Percentiles rank a stretch among this genome's conserved stretches.
These are phyloP conservation scores for Drosophila truncata DNA, from an alignment of 1,140 invertebrate genomes.

Conservation along the genomic window DNA sequence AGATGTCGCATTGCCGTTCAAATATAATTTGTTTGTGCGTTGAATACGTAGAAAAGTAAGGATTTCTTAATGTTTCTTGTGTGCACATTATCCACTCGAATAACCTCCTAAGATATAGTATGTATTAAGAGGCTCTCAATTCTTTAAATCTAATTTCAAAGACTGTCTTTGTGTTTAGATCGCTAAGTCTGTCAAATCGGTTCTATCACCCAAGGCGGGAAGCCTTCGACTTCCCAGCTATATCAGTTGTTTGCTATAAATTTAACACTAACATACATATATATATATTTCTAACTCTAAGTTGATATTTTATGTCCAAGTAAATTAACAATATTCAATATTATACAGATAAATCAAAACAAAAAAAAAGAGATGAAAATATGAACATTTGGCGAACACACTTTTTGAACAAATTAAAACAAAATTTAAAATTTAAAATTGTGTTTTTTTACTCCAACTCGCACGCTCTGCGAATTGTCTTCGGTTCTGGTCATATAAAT, in stretches of 20 bases:
- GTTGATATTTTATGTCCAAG: conserved; percentile 73
- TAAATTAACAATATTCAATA: conserved; percentile 49
- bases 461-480: conserved; percentile 17
- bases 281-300: conserved; percentile 62
- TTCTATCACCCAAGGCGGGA: conserved; percentile 40
- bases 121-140: conserved; percentile 57
- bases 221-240: not conserved
- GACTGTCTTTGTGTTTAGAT: conserved; percentile 79
- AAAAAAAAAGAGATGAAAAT: conserved; percentile 25
- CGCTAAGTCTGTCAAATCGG: conserved; percentile 61
- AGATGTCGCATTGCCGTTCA: conserved; percentile 60
- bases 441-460: conserved; percentile 5
- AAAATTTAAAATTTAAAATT: conserved; percentile 63
- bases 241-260: conserved; percentile 62
- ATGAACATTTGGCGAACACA: conserved; percentile 70
- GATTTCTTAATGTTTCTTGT: conserved; percentile 42
- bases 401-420: conserved; percentile 80
- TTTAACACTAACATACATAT: conserved; percentile 7
- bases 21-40: conserved; percentile 45
- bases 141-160: conserved; percentile 70
- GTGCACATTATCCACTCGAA: conserved; percentile 50
- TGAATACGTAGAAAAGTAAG: conserved; percentile 21
- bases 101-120: conserved; percentile 17
- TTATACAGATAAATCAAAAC: conserved; percentile 33
- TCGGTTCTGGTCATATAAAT: conserved; percentile 70